Base-by-base conservation (phyloP, 1,140 invertebrate genomes). In the Thaumatotibia leucotreta region DNA sequence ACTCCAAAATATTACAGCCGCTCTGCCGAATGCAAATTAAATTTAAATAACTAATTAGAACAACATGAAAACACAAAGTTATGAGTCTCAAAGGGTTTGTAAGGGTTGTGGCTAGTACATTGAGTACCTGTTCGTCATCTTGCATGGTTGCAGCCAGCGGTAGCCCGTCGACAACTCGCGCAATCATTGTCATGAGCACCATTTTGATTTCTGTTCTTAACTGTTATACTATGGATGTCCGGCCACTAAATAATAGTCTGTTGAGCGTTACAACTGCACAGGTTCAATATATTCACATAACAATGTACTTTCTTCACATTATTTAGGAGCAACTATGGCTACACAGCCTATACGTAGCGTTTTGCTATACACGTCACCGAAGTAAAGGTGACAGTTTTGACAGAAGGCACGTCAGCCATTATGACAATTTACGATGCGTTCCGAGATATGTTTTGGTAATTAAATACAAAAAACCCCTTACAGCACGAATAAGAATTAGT, bases 161-260 rank as follows among this genome's bases (percentile, higher is more conserved):
- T 67, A 99, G 93, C 4, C 98, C 98, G 92, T 99, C 99, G 67
- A 95, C 94, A 70, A 99, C 94, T 72, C 99, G 93, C 2, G 98
- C 98, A 82, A 99, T 99, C 96, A 99, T 98, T 68, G 98, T 99
- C 92, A 99, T 94, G 72, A 99, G 87, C 77, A 99, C 97, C 98
- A 99, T 99, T 85, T 92, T 96, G 70, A 22, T 73, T 69, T 65
- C 63, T 76, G 70, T 65, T 69, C 72, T 85, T 58, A 45, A 54
- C 49, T 49, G 31, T 49, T 49, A 22, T 20, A 35, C 8, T 20
- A 62, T 22, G 14, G 22, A 33, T 32, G 17, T 33, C 10, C 31
- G 1, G 17, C 4, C 22, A 62, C 52, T 58, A n/a, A 14, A 24
- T 29, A 58, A 58, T 31, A 14, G 27, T 58, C 52, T 58, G n/a